phyloP scores from a whole-genome alignment of 2,888 invertebrate species.

The Iselma pallidipennis region DNA sequence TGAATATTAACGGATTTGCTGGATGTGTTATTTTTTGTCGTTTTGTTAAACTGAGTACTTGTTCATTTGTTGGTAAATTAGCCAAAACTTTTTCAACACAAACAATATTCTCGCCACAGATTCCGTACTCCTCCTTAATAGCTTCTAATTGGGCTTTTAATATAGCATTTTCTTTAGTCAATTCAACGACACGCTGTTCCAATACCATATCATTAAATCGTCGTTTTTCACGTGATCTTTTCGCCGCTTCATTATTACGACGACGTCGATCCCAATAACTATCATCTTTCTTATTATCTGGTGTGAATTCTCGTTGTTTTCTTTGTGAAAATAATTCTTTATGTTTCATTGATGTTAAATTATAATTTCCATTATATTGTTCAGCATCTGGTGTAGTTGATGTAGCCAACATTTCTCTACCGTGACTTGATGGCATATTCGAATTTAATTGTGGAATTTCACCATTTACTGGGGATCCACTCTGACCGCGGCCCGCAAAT shows the following conservation, averaged over 20 bases:
- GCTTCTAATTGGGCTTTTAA: slow-evolving; percentile 91
- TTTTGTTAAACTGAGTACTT: slow-evolving; percentile 82
- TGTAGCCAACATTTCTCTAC: slow-evolving; percentile 52
- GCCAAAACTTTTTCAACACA: slow-evolving; percentile 89
- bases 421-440: slow-evolving; percentile 57
- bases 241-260: slow-evolving; percentile 96
- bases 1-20: slow-evolving; percentile 61
- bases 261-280: slow-evolving; percentile 96
- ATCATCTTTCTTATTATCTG: slow-evolving; percentile 95
- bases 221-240: slow-evolving; percentile 93
- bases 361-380: slow-evolving; percentile 55
- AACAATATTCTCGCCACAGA: slow-evolving; percentile 83
- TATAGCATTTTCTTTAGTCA: slow-evolving; percentile 94
- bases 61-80: slow-evolving; percentile 81
- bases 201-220: slow-evolving; percentile 96
- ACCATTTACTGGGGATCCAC: slow-evolving; percentile 71
- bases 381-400: slow-evolving; percentile 53
- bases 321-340: slow-evolving; percentile 88
- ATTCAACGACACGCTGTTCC: slow-evolving; percentile 89
- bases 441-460: slow-evolving; percentile 67
- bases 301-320: slow-evolving; percentile 95
- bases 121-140: slow-evolving; percentile 90
- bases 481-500: slow-evolving; percentile 77
- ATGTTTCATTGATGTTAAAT: slow-evolving; percentile 62
- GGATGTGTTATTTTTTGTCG: slow-evolving; percentile 62